phyloP scores from a whole-genome alignment of 2,797 vertebrate species.

The Cyclura pinguis region DNA sequence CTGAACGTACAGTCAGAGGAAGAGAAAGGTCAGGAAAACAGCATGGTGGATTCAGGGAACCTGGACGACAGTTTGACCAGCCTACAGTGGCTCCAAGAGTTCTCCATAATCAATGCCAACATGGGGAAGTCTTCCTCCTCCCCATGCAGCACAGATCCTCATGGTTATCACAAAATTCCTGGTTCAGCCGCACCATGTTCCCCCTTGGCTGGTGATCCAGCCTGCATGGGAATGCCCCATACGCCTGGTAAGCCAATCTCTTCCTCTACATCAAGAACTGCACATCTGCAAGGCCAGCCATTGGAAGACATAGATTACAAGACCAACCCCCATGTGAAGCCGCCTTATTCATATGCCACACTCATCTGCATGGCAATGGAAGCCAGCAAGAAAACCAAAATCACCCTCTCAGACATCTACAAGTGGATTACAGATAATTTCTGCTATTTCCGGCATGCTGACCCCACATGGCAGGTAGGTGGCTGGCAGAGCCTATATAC shows the following conservation, averaged over 20 bases:
- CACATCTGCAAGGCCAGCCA: constrained; percentile 84
- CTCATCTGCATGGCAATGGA: constrained; percentile 99
- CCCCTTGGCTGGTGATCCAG: constrained; percentile 91
- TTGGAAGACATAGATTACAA: constrained; percentile 92
- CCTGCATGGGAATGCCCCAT: constrained; percentile 88
- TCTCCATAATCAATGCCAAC: constrained; percentile 88
- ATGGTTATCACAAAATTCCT: constrained; percentile 77
- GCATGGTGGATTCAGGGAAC: constrained; percentile 71
- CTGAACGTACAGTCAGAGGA: constrained; percentile 61
- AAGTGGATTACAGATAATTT: constrained; percentile 98
- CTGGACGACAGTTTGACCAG: constrained; percentile 97
- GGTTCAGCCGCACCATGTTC: constrained; percentile 88
- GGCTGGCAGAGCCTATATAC: background rate
- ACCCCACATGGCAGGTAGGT: constrained; percentile 96
- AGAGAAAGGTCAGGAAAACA: constrained; percentile 33
- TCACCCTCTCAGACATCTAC: constrained; percentile 96
- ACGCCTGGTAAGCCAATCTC: constrained; percentile 91
- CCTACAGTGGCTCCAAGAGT: constrained; percentile 97
- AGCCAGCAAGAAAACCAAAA: constrained; percentile 92
- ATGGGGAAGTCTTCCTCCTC: constrained; percentile 73
- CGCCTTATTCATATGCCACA: constrained; percentile 94
- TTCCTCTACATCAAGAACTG: constrained; percentile 85
- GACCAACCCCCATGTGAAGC: constrained; percentile 90
- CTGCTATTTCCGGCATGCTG: constrained; percentile 95
- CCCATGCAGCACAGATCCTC: constrained; percentile 80